Conservation (phyloP, 2,797 vertebrate species). For the Coracias cyanogaster region DNA sequence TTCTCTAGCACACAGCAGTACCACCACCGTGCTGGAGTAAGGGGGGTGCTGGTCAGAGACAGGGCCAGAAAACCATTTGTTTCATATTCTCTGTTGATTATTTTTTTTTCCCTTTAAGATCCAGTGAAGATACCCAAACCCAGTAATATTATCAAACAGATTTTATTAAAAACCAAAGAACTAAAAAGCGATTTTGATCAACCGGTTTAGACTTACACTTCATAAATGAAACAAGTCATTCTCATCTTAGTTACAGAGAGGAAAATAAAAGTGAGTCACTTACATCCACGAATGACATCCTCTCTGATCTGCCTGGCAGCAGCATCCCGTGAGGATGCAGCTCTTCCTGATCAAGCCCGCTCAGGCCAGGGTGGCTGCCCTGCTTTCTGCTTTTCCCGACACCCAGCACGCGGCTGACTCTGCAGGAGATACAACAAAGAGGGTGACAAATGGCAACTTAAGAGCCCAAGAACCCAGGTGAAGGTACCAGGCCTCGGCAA, state of each 20-base stretch:
- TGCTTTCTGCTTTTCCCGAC: neutral
- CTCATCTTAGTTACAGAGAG: neutral
- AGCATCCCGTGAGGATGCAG: neutral
- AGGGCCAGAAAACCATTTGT: neutral
- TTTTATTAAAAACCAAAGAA: neutral
- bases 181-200: neutral
- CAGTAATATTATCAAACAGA: neutral
- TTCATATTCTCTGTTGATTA: neutral
- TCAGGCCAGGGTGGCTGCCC: neutral
- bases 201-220: neutral
- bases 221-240: neutral
- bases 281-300: neutral
- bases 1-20: fast-evolving
- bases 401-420: neutral
- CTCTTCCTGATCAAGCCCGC: neutral
- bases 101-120: neutral
- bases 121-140: neutral
- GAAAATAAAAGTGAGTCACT: neutral
- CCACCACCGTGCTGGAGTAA: neutral
- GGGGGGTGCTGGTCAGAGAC: neutral
- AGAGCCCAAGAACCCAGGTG: neutral
- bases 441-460: neutral
- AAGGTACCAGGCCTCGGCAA: neutral
- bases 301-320: neutral
- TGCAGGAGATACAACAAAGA: constrained; percentile 2